phyloP scores from a whole-genome alignment of 1,140 invertebrate genomes.

The Pseudomyrmex sp. region DNA sequence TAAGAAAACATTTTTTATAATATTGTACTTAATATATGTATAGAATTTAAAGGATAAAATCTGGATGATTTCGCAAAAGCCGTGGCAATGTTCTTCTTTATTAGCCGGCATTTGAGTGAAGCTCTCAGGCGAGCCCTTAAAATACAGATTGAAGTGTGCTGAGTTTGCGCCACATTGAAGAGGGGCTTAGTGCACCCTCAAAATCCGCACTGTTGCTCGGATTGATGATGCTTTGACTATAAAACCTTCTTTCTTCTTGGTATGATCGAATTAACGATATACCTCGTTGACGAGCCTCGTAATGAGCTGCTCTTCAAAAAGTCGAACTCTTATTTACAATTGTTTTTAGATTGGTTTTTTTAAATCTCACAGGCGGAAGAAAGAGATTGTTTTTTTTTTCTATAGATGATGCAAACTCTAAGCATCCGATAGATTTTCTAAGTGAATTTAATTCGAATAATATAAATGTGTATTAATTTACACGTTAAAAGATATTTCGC shows the following conservation, averaged over 20 bases:
- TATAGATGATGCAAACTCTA: too few species aligned
- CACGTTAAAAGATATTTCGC: too few species aligned
- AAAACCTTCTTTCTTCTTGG: background rate
- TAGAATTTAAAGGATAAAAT: background rate
- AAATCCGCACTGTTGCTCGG: constrained; percentile 19
- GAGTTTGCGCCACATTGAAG: constrained; percentile 30
- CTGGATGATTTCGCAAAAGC: constrained; percentile 8
- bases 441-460: too few species aligned
- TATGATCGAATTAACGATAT: constrained; percentile 38
- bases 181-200: constrained; percentile 19
- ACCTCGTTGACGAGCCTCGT: background rate
- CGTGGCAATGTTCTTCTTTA: constrained; percentile 8
- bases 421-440: too few species aligned
- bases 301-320: constrained; percentile 8
- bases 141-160: constrained; percentile 47
- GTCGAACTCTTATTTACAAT: constrained; percentile 1
- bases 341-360: background rate
- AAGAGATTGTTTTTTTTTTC: too few species aligned
- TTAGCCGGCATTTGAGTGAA: constrained; percentile 39
- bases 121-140: constrained; percentile 26
- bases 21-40: background rate
- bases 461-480: too few species aligned
- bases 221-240: constrained; percentile 31
- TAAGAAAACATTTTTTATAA: background rate
- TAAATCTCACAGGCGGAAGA: too few species aligned